Conservation (phyloP, 2,888 invertebrate species). For the Hedychridium roseum region DNA sequence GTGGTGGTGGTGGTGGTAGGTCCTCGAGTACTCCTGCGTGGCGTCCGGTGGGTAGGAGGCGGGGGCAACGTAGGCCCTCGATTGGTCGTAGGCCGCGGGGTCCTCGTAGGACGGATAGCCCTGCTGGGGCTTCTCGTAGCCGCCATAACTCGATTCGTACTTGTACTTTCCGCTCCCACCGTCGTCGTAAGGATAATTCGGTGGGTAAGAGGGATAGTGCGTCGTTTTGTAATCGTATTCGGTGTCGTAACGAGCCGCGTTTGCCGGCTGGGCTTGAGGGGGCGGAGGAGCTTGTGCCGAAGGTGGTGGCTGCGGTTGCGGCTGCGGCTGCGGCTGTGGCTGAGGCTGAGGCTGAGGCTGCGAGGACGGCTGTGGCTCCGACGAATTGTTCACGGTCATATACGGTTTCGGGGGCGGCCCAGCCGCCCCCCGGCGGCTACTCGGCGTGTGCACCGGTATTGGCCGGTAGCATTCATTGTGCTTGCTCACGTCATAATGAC, state of each 20-base stretch:
- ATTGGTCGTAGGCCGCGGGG: constrained; percentile 44
- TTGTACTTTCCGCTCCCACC: constrained; percentile 48
- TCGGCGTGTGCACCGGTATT: constrained; percentile 59
- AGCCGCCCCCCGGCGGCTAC: constrained; percentile 56
- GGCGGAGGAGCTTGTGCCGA: too few relatives aligned
- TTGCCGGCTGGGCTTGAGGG: too few relatives aligned
- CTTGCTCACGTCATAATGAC: constrained; percentile 62
- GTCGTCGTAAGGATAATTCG: constrained; percentile 62
- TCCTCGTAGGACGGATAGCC: constrained; percentile 47
- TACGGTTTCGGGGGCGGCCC: constrained; percentile 54
- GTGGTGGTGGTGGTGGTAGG: too few relatives aligned
- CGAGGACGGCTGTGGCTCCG: constrained; percentile 33
- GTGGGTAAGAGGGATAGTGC: constrained; percentile 61
- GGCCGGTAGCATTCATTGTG: constrained; percentile 61
- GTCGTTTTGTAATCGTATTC: constrained; percentile 62
- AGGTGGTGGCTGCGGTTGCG: constrained; percentile 21
- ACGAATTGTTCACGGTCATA: constrained; percentile 51
- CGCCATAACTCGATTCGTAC: constrained; percentile 39
- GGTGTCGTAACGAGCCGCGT: constrained; percentile 48
- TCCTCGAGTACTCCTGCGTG: constrained; percentile 48
- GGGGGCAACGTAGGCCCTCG: constrained; percentile 37
- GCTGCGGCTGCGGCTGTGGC: constrained; percentile 37
- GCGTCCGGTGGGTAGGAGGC: constrained; percentile 42
- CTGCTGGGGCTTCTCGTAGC: constrained; percentile 46
- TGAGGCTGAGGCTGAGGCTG: constrained; percentile 23